Evolutionary conservation across 2,888 invertebrate species (phyloP).

Genomic region (Drosophila suboccidentalis): DNA sequence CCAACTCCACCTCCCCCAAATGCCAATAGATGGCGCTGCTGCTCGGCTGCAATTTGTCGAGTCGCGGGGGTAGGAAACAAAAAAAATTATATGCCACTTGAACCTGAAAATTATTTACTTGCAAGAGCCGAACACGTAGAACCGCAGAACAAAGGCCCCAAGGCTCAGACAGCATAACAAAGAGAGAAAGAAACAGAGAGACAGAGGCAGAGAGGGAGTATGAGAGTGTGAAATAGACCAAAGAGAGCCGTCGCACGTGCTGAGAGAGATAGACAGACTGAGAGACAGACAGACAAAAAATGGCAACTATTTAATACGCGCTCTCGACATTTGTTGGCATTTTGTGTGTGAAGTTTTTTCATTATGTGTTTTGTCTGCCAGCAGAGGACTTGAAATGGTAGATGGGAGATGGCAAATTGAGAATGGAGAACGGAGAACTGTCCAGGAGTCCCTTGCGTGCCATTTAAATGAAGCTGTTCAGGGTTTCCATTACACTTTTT

Average conservation of each 20-base stretch:
- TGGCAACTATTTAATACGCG: slow-evolving; percentile 77
- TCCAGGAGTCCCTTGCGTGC: slow-evolving; percentile 70
- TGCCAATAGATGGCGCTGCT: slow-evolving; percentile 6
- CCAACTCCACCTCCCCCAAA: not conserved
- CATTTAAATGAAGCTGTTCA: slow-evolving; percentile 80
- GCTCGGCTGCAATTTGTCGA: slow-evolving; percentile 66
- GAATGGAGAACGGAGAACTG: slow-evolving; percentile 26
- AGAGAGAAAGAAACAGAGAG: slow-evolving; percentile 14
- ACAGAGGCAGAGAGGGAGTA: not conserved
- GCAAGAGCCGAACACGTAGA: slow-evolving; percentile 43
- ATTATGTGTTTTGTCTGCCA: slow-evolving; percentile 48
- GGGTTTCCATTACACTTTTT: slow-evolving; percentile 17
- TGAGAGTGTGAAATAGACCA: slow-evolving; percentile 16
- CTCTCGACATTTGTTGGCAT: slow-evolving; percentile 59
- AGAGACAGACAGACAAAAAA: slow-evolving; percentile 48
- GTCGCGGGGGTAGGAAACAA: slow-evolving; percentile 25
- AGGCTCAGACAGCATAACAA: slow-evolving; percentile 21
- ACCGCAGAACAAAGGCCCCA: slow-evolving; percentile 33
- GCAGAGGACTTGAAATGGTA: slow-evolving; percentile 1
- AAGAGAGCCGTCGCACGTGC: slow-evolving; percentile 14
- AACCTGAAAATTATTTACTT: slow-evolving; percentile 81
- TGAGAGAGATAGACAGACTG: not conserved
- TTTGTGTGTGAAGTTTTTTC: slow-evolving; percentile 71
- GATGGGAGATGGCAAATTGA: slow-evolving; percentile 20
- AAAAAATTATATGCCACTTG: slow-evolving; percentile 77